A percentile compares a stretch with the other conserved stretches of the same genome.
Conservation (phyloP, 2,113 vertebrate genomes). For the Psophia crepitans region DNA sequence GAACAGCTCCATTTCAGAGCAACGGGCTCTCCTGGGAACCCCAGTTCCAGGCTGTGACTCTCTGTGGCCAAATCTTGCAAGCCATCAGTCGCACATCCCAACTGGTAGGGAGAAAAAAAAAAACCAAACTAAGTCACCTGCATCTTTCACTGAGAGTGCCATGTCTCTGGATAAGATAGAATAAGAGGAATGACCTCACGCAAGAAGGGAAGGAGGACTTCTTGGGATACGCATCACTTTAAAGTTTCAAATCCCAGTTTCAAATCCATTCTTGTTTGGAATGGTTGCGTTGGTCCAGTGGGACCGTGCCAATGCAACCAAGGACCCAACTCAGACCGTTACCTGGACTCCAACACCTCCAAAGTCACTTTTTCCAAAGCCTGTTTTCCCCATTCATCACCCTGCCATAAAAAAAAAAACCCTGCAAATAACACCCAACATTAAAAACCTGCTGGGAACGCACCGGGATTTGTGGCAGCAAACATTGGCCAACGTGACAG, state of each 20-base stretch:
- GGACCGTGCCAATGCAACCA: accelerated
- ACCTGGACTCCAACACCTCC: neutral
- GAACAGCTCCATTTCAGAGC: neutral
- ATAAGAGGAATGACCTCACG: neutral
- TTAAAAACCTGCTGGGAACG: neutral
- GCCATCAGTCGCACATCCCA: neutral
- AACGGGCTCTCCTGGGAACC: neutral
- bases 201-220: neutral
- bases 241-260: neutral
- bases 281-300: neutral
- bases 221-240: neutral
- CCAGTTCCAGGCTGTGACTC: neutral
- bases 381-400: neutral
- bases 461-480: neutral
- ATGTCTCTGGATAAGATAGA: accelerated
- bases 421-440: constrained; percentile 6
- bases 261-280: neutral
- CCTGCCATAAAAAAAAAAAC: neutral
- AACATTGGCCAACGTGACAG: neutral
- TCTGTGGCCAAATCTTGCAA: neutral
- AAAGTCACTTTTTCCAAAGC: constrained; percentile 40
- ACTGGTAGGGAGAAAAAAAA: neutral
- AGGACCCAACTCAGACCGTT: neutral
- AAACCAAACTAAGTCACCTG: too few species aligned
- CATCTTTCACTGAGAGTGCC: accelerated